Conservation (phyloP, 1,140 invertebrate genomes). For the Ooceraea biroi region DNA sequence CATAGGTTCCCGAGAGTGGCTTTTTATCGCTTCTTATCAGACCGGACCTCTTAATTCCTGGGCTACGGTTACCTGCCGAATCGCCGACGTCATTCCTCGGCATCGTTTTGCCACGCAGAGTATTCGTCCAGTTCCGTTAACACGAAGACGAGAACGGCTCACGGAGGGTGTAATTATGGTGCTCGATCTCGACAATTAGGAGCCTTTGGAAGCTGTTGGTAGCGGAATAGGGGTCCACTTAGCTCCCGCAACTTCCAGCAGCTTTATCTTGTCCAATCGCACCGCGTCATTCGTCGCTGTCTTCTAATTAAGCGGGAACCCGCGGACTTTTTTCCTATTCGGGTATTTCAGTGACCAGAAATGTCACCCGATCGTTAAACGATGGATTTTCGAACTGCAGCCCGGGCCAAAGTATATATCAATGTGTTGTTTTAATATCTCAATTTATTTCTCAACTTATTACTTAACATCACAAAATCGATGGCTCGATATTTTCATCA, state of each 20-base stretch:
- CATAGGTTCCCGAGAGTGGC: constrained; percentile 21
- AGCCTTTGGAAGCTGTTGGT: constrained; percentile 76
- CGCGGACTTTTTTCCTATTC: constrained; percentile 48
- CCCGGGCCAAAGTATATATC: too few species aligned
- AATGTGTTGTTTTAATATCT: neutral
- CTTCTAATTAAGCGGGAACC: constrained; percentile 81
- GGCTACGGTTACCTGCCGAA: constrained; percentile 16
- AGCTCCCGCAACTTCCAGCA: constrained; percentile 75
- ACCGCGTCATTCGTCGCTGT: constrained; percentile 81
- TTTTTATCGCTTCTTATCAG: constrained; percentile 60
- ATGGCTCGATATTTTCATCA: constrained; percentile 10
- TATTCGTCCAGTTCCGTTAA: constrained; percentile 54
- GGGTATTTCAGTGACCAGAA: neutral
- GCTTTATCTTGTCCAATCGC: constrained; percentile 82
- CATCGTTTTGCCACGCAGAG: constrained; percentile 47
- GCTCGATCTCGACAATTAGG: constrained; percentile 84
- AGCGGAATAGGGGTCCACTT: constrained; percentile 81
- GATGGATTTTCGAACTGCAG: neutral
- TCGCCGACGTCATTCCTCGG: constrained; percentile 19
- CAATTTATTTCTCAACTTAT: constrained; percentile 18
- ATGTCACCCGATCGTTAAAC: constrained; percentile 26
- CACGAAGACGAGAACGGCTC: constrained; percentile 65
- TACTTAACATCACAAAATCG: neutral
- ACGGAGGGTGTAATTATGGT: constrained; percentile 78
- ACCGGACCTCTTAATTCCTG: constrained; percentile 11